These are phyloP conservation scores for Lepeophtheirus nordmannii DNA, from an alignment of 2,888 invertebrate genomes.

Conservation along the genomic window DNA sequence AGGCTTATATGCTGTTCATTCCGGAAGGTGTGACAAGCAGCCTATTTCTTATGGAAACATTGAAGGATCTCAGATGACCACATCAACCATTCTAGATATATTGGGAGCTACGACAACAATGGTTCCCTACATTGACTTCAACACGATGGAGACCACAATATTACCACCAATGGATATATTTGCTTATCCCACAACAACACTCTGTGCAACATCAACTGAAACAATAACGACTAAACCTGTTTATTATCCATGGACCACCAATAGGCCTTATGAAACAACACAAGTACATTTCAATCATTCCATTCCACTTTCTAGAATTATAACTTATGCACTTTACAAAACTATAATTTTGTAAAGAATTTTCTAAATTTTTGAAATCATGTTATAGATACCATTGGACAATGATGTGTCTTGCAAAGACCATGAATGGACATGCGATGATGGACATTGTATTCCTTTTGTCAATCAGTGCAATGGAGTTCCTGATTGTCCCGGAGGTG, in stretches of 20 bases:
- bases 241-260: not conserved
- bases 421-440: not conserved
- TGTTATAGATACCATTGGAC: no score
- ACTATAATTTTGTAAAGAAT: no score
- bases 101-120: not conserved
- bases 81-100: not conserved
- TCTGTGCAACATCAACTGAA: not conserved
- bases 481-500: constrained; percentile 1
- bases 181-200: constrained; percentile 2
- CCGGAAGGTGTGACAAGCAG: not conserved
- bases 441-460: not conserved
- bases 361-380: no score
- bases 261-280: not conserved
- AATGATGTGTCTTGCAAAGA: not conserved
- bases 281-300: no score
- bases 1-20: not conserved
- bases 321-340: no score
- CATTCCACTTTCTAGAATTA: not conserved
- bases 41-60: not conserved
- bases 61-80: not conserved
- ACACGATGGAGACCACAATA: not conserved
- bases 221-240: not conserved
- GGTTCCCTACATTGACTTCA: not conserved
- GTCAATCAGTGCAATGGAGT: constrained; percentile 3
- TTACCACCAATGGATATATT: not conserved